phyloP scores from a whole-genome alignment of 2,113 vertebrate genomes.

The Illadopsis cleaveri region DNA sequence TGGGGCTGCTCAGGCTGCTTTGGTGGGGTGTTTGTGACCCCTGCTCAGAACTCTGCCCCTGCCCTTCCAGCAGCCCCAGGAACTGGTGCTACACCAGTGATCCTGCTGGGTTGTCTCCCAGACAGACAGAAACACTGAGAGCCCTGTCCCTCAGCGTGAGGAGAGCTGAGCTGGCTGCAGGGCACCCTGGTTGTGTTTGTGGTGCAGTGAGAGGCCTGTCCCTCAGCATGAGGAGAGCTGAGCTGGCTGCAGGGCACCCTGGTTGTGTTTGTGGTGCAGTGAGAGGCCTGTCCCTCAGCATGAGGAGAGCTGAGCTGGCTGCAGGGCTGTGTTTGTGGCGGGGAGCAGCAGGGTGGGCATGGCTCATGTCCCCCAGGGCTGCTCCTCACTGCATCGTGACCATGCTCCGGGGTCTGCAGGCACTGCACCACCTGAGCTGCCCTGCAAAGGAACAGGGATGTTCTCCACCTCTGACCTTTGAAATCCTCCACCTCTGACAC shows the following conservation, averaged over 20 bases:
- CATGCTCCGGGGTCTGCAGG: accelerated
- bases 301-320: background rate
- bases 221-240: background rate
- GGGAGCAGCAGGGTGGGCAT: background rate
- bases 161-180: background rate
- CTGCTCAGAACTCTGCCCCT: background rate
- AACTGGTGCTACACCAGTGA: background rate
- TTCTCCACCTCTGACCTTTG: background rate
- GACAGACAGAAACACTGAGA: background rate
- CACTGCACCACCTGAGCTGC: background rate
- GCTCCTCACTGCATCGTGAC: background rate
- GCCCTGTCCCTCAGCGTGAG: background rate
- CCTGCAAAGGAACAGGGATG: background rate
- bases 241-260: background rate
- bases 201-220: background rate
- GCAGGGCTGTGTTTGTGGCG: background rate
- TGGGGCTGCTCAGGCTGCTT: background rate
- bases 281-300: background rate
- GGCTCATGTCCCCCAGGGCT: accelerated
- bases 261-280: no score
- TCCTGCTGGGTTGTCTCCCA: background rate
- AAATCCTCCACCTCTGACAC: background rate
- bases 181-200: no score
- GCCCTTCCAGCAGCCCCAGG: background rate
- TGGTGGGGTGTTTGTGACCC: background rate